Base-by-base conservation (phyloP, 2,797 vertebrate genomes). In the Cyclopterus lumpus region DNA sequence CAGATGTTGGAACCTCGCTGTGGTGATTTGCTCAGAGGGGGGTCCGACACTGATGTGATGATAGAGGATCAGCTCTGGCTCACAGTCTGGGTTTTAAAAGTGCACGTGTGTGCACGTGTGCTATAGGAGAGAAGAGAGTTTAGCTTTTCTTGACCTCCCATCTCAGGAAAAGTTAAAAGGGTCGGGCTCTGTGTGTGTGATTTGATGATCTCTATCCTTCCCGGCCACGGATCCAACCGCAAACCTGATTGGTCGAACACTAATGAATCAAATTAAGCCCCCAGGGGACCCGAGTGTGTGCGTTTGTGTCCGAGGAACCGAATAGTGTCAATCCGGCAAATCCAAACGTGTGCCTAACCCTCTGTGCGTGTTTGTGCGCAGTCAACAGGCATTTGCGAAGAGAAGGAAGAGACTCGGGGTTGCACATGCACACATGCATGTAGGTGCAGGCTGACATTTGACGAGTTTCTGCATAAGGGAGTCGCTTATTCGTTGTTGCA, bases 251-350 rank as follows among this genome's bases (percentile, higher is more conserved):
- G 77, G 64, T 72, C 32, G 5, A 69, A 75, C 59, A 69, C 48
- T 71, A 59, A 73, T 71, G 40, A 76, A 81, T 85, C 36, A 61
- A 81, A 81, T 67, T 42, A 16, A 75, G 42, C 24, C 74, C 63
- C 2, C 2, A 8, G 36, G 34, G 40, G 66, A 46, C 62, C 67
- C 15, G n/a, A n/a, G n/a, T n/a, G 34, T 57, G 58, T 62, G 26
- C 26, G 38, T 81, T 28, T 63, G 51, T 57, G 28, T 42, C 53
- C 60, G 68, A 68, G 59, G 36, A 67, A 10, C 54, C 64, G 32
- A 71, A 78, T 34, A 69, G 26, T 69, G 75, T 63, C 26, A 60
- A 81, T 60, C 24, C 34, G 62, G 68, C 75, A 79, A 65, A 68
- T 81, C 46, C 42, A 42, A 2, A 12, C 36, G 36, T 38, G 36